Percentiles rank a stretch among this genome's conserved stretches.
Evolutionary conservation across 37 sponge, comb jelly and placozoan genomes (phyloP).

Genomic region (Halisarca cf. caerulea): DNA sequence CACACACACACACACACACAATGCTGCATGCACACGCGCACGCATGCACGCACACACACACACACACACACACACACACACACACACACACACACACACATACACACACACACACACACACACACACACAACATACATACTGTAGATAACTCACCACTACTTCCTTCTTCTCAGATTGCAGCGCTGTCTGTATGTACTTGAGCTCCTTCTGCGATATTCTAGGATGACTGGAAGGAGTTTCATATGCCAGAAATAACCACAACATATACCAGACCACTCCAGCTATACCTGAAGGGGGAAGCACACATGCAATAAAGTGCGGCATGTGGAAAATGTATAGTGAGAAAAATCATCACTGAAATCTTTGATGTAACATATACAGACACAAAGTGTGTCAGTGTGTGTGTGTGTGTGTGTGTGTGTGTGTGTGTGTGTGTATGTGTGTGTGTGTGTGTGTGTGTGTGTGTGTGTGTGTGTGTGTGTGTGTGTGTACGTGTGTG

Average conservation of each 20-base stretch:
- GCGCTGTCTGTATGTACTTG: conserved; percentile 69
- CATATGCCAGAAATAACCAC: conserved; percentile 77
- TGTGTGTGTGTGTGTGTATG: too few relatives aligned
- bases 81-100: conserved; percentile 23
- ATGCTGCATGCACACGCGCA: too few relatives aligned
- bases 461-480: too few relatives aligned
- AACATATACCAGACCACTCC: conserved; percentile 85
- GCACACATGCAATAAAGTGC: too few relatives aligned
- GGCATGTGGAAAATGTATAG: neutral
- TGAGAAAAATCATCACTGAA: neutral
- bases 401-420: neutral
- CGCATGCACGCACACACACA: conserved; percentile 1
- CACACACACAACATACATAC: neutral
- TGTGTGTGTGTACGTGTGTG: too few relatives aligned
- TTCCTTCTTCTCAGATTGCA: conserved; percentile 16
- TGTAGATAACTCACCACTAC: neutral
- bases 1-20: too few relatives aligned
- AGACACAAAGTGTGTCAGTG: neutral
- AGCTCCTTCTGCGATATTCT: conserved; percentile 72
- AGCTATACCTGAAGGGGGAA: conserved; percentile 47
- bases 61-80: conserved; percentile 25
- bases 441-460: too few relatives aligned
- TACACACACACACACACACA: conserved; percentile 39
- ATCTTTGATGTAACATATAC: neutral
- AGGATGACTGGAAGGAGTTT: conserved; percentile 72